Base-by-base conservation (phyloP, 2,797 vertebrate species). In the Phyllotis vaccarum region DNA sequence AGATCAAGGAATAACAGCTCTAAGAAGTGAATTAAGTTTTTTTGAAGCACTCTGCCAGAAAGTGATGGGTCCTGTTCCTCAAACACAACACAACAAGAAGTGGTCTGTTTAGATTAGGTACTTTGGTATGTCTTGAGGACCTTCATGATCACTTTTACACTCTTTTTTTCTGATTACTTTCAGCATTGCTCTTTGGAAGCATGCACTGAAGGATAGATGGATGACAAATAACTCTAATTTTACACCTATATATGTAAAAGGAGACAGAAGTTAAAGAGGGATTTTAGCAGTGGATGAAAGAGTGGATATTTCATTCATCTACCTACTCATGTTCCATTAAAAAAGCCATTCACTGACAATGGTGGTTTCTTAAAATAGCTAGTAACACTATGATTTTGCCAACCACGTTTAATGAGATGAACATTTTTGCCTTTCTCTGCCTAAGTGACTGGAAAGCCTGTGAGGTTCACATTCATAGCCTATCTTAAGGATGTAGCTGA, bases 1-100 rank as follows among this genome's bases (percentile, higher is more conserved):
- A 86, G 60, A 89, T 86, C 62, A 93, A 92, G 70, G 66, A 91
- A 89, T 60, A 27, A 74, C 83, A 92, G 64, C 34, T 90, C 72
- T 24, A 34, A 68, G 83, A 93, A 88, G 60, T 29, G 1, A n/a
- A n/a, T n/a, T n/a, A 80, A 95, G 54, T 34, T 37, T 54, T 92
- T 56, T 54, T 72, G n/a, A 94, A 81, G 37, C 87, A 49, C n/a
- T n/a, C n/a, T n/a, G n/a, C n/a, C 64, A 6, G 68, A 86, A 82
- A 95, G 70, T 0, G 5, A 83, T 27, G 72, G n/a, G 34, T 46
- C 37, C 75, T 88, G 3, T 81, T 93, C 78, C 75, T 96, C 43
- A 79, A 80, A 74, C 12, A 37, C 4, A 29, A 86, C 66, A 54
- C 19, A 90, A n/a, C n/a, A 54, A 14, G 54, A 85, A 92, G 93